Conservation (phyloP, 2,888 invertebrate species). For the Drosophila birchii region DNA sequence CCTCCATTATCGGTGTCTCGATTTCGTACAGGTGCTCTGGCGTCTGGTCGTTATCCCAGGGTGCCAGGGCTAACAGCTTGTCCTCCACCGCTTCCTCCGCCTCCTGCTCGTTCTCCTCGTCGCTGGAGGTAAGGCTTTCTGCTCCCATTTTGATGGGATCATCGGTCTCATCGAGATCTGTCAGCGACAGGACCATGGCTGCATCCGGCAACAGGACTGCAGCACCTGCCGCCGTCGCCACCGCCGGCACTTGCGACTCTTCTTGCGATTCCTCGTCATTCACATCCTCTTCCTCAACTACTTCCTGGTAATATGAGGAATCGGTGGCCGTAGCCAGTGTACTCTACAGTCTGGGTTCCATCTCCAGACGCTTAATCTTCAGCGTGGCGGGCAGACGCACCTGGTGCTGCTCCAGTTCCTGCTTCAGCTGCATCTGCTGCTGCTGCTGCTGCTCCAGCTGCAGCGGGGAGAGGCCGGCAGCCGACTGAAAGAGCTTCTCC, state of each 20-base stretch:
- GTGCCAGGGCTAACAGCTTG: background rate
- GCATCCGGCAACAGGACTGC: conserved; percentile 18
- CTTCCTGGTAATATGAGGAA: background rate
- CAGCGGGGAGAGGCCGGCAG: conserved; percentile 39
- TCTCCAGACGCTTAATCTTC: conserved; percentile 68
- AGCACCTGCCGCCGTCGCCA: background rate
- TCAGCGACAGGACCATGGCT: conserved; percentile 22
- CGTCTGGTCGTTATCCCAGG: conserved; percentile 32
- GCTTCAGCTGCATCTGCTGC: conserved; percentile 48
- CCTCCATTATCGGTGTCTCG: conserved; percentile 28
- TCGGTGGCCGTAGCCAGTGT: background rate
- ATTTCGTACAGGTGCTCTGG: conserved; percentile 37
- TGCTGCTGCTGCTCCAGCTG: conserved; percentile 39
- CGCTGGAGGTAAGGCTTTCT: background rate
- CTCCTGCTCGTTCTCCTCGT: background rate
- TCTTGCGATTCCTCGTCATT: background rate
- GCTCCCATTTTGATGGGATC: conserved; percentile 19
- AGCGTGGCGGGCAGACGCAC: conserved; percentile 74
- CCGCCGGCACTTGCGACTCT: background rate
- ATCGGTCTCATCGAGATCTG: conserved; percentile 6
- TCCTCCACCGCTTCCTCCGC: background rate
- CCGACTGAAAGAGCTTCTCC: conserved; percentile 75
- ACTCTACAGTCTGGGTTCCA: conserved; percentile 37
- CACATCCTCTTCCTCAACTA: background rate
- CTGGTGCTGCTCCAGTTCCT: conserved; percentile 56